Conservation (phyloP, 2,797 vertebrate species). For the Poeciliopsis turneri region DNA sequence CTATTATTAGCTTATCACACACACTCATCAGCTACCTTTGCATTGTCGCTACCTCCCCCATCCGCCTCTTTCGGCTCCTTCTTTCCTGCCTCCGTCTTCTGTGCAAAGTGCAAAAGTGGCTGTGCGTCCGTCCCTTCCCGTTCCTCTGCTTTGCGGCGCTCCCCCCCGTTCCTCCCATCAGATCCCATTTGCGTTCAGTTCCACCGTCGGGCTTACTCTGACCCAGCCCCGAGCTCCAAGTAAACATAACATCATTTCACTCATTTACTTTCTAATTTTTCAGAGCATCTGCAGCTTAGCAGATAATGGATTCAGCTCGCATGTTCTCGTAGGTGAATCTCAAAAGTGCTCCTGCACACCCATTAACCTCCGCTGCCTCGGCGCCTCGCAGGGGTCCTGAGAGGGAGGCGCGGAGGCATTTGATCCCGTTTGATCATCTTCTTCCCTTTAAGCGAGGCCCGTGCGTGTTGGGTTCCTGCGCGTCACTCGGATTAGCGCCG, state of each 20-base stretch:
- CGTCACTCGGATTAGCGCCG: conserved; percentile 45
- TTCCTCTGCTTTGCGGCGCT: conserved; percentile 5
- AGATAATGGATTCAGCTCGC: conserved; percentile 52
- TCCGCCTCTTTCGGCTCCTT: background rate
- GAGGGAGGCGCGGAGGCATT: conserved; percentile 50
- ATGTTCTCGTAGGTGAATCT: conserved; percentile 46
- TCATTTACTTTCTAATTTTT: conserved; percentile 31
- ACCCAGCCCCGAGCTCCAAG: conserved; percentile 43
- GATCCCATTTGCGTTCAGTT: conserved; percentile 2
- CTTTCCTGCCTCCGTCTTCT: conserved; percentile 1
- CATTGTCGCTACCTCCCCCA: background rate
- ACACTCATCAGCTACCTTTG: conserved; percentile 48
- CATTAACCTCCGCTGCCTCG: conserved; percentile 67
- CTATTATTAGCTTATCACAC: conserved; percentile 32
- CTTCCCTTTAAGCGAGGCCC: conserved; percentile 34
- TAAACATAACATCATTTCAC: conserved; percentile 47
- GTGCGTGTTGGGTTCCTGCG: conserved; percentile 1
- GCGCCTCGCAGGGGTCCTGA: conserved; percentile 40
- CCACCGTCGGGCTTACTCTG: conserved; percentile 22
- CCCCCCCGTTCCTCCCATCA: background rate
- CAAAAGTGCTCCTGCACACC: conserved; percentile 42
- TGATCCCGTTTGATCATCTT: conserved; percentile 67
- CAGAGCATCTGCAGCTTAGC: conserved; percentile 12
- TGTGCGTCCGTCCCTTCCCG: conserved; percentile 22
- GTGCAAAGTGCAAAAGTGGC: conserved; percentile 12